Evolutionary conservation across 2,797 vertebrate species (phyloP).

Genomic region (Siniperca scherzeri): DNA sequence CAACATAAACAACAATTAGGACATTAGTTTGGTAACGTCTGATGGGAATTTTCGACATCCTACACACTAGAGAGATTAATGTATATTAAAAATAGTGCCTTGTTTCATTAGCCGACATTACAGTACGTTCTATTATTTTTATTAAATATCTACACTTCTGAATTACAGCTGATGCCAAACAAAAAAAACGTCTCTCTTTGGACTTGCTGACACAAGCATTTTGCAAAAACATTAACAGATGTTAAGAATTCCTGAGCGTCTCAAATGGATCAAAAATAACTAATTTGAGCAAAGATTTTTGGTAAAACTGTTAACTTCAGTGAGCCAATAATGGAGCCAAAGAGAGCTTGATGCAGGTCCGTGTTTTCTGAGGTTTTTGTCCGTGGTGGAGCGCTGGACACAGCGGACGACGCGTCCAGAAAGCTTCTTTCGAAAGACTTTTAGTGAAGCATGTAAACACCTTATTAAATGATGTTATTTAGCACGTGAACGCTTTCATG

Average conservation of each 20-base stretch:
- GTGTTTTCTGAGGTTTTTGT: no score
- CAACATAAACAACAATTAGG: background rate
- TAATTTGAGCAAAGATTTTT: no score
- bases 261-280: background rate
- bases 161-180: slow-evolving; percentile 4
- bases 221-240: slow-evolving; percentile 24
- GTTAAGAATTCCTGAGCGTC: background rate
- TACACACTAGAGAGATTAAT: background rate
- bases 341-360: no score
- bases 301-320: no score
- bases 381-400: no score
- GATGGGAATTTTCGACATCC: slow-evolving; percentile 10
- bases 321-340: no score
- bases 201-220: slow-evolving; percentile 13
- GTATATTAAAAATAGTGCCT: background rate
- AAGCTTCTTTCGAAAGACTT: no score
- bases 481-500: no score
- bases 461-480: no score
- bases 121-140: background rate
- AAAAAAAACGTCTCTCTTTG: no score
- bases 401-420: no score
- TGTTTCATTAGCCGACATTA: background rate
- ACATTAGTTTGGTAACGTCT: background rate
- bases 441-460: no score
- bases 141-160: background rate